A percentile compares a stretch with the other conserved stretches of the same genome.
Evolutionary conservation across 1,140 invertebrate genomes (phyloP).

Genomic region (Gryon sp.): DNA sequence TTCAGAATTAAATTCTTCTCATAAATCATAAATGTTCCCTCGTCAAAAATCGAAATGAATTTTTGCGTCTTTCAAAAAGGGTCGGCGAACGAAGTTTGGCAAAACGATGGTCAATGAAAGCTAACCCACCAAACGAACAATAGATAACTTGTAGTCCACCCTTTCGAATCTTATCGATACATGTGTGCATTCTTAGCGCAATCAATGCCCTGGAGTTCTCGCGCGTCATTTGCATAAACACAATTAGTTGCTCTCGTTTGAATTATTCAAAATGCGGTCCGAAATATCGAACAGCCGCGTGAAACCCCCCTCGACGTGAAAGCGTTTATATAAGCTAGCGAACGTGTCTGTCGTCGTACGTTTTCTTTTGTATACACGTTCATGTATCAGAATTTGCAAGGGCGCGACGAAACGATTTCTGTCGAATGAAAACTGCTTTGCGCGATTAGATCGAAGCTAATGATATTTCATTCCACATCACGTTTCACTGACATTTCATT

Average conservation of each 20-base stretch:
- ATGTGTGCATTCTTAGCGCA: conserved; percentile 74
- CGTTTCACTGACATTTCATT: conserved; percentile 55
- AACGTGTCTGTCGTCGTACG: conserved; percentile 41
- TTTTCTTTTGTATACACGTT: conserved; percentile 49
- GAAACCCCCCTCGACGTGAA: conserved; percentile 58
- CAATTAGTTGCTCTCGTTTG: conserved; percentile 77
- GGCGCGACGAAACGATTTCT: conserved; percentile 56
- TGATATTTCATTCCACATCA: conserved; percentile 66
- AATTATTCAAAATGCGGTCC: conserved; percentile 75
- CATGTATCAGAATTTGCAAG: conserved; percentile 47
- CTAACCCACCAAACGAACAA: conserved; percentile 58
- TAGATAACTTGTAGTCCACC: conserved; percentile 53
- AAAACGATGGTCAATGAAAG: conserved; percentile 43
- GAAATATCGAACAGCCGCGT: conserved; percentile 60
- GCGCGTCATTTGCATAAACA: conserved; percentile 75
- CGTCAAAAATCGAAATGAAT: conserved; percentile 35
- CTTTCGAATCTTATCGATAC: conserved; percentile 71
- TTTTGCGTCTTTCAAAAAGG: conserved; percentile 35
- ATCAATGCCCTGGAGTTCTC: conserved; percentile 66
- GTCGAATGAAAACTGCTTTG: conserved; percentile 45
- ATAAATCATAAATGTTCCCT: conserved; percentile 52
- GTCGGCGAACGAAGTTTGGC: conserved; percentile 15
- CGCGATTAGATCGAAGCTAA: conserved; percentile 63
- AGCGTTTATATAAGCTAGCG: conserved; percentile 29
- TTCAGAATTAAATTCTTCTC: conserved; percentile 48